phyloP scores from a whole-genome alignment of 2,113 vertebrate genomes.

The Phrynosoma platyrhinos region DNA sequence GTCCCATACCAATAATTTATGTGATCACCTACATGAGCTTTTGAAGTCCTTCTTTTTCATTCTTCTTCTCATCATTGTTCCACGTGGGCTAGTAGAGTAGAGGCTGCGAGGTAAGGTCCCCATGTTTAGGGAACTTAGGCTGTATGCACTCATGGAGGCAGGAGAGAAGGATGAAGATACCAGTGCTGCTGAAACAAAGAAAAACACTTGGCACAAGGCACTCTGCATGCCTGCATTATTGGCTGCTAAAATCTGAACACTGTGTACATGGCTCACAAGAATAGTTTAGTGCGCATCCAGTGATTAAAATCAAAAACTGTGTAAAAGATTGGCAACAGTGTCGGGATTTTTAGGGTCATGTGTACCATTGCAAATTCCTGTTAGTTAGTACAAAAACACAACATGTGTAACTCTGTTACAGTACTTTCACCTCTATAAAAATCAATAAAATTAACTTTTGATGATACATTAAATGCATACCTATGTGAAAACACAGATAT shows the following conservation, averaged over 20 bases:
- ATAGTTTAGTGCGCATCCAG: constrained; percentile 13
- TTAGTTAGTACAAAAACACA: constrained; percentile 35
- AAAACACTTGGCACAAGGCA: constrained; percentile 71
- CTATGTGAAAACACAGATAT: constrained; percentile 16
- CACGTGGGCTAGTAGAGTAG: constrained; percentile 95
- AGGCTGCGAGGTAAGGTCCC: constrained; percentile 94
- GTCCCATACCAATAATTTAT: constrained; percentile 53
- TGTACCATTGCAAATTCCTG: constrained; percentile 12
- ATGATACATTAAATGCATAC: constrained; percentile 29
- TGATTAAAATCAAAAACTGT: constrained; percentile 34
- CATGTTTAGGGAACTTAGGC: constrained; percentile 97
- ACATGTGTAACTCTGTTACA: constrained; percentile 10
- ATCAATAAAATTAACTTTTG: not conserved
- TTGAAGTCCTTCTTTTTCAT: constrained; percentile 99
- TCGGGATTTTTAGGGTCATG: constrained; percentile 37
- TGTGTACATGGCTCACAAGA: constrained; percentile 27
- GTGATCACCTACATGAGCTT: constrained; percentile 92
- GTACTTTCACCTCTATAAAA: not conserved
- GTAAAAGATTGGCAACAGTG: constrained; percentile 39
- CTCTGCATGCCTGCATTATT: constrained; percentile 55
- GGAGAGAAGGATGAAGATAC: constrained; percentile 96
- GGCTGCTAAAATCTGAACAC: constrained; percentile 52
- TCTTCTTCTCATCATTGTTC: constrained; percentile 95
- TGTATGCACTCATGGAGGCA: constrained; percentile 98
- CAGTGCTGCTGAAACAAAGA: constrained; percentile 86